These are phyloP conservation scores for Microlaimidae sp. DNA, from an alignment of 2,888 invertebrate genomes.

Conservation along the genomic window DNA sequence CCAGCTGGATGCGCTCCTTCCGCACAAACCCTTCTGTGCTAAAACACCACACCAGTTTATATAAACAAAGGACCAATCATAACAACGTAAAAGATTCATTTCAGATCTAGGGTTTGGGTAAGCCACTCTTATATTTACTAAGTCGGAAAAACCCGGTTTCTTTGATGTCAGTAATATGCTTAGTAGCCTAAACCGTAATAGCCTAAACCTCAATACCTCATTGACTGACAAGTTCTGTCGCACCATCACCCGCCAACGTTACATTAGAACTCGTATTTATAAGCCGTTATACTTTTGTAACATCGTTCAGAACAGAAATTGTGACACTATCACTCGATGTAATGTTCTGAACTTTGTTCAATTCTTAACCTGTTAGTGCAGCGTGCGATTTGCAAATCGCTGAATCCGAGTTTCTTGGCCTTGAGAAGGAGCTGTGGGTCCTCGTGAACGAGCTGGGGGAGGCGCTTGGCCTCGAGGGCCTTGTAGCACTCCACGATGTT, in stretches of 20 bases:
- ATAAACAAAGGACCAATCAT: not conserved
- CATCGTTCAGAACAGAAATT: no score
- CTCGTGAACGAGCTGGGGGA: no score
- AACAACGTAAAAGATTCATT: no score
- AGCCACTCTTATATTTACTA: no score
- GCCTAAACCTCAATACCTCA: no score
- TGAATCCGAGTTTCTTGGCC: slow-evolving; percentile 86
- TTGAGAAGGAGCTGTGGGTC: slow-evolving; percentile 45
- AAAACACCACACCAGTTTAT: slow-evolving; percentile 13
- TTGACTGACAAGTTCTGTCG: no score
- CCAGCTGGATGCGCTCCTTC: slow-evolving; percentile 26
- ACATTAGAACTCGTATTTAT: no score
- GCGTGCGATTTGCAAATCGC: slow-evolving; percentile 82
- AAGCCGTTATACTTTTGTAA: no score
- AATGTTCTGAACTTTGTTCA: not conserved
- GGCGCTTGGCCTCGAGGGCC: slow-evolving; percentile 15
- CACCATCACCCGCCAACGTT: no score
- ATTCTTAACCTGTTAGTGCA: slow-evolving; percentile 35
- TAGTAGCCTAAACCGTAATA: no score
- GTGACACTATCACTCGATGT: not conserved
- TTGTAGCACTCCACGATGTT: slow-evolving; percentile 62
- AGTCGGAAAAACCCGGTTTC: not conserved
- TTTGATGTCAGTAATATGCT: no score
- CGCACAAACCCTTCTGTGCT: slow-evolving; percentile 38
- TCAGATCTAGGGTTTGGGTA: no score